Base-by-base conservation (phyloP, 2,113 vertebrate species). In the Hiodon tergisus region DNA sequence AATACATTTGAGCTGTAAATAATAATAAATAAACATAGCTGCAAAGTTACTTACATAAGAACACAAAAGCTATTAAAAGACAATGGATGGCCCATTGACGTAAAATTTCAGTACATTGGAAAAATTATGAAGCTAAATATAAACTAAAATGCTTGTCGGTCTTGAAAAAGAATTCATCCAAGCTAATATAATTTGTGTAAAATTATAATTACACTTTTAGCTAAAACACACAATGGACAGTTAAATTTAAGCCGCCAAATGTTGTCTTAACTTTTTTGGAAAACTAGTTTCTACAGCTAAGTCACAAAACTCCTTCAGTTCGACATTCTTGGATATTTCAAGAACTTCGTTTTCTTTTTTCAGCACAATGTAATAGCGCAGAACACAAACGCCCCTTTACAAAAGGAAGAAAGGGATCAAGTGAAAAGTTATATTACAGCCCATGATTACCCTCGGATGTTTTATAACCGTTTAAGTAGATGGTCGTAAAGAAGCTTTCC, bases 381-480 rank as follows among this genome's bases (percentile, higher is more conserved):
- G 69, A 58, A 47, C 53, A 47, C 55, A 71, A 1, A 71, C 17
- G 6, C 16, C 52, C 53, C 52, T 6, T 16, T 5, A 58, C 16
- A 16, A 46, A 14, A 14, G 11, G 9, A 46, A 5, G 17, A 47
- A 59, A 52, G 31, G 31, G 31, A 31, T 31, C 31, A 52, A 74
- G 17, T 13, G 53, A 5, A 67, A 67, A 74, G 10, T n/a, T n/a
- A 46, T 50, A 16, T 58, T 11, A 68, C 5, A 57, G 2, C 5
- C 10, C 48, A 14, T 67, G 65, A 63, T 54, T 73, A 65, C 14
- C n/a, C 48, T 65, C 51, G 17, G 5, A 63, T 60, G 48, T 50
- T 69, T 59, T 69, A 75, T 61, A 69, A 59, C 46, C 17, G 6
- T 69, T 68, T 69, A 75, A 61, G 60, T 8, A 16, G 57, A 14